These are phyloP conservation scores for Python bivittatus DNA, from an alignment of 2,113 vertebrate species.

Conservation along the genomic window DNA sequence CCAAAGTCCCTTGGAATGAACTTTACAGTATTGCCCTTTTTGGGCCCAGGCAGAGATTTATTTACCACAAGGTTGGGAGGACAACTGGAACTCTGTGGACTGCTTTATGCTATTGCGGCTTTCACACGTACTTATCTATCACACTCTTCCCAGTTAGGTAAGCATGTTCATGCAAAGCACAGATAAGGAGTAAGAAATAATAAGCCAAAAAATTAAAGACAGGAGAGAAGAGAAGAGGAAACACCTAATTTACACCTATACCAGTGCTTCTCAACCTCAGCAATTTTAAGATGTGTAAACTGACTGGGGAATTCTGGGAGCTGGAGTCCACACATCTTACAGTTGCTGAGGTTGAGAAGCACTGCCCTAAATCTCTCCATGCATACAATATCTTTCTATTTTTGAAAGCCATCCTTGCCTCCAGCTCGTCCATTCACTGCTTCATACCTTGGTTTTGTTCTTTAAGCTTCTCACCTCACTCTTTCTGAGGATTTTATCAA, in stretches of 20 bases:
- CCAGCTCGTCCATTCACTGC: neutral
- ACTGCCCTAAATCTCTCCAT: neutral
- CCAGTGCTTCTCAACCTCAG: neutral
- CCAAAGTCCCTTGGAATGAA: neutral
- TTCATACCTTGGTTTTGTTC: neutral
- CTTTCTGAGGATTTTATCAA: neutral
- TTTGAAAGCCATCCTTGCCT: neutral
- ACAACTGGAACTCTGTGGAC: neutral
- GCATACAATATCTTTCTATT: neutral
- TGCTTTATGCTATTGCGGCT: neutral
- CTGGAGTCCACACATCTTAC: neutral
- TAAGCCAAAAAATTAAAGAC: neutral
- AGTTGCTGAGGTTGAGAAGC: neutral
- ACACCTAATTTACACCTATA: neutral
- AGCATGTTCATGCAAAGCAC: neutral
- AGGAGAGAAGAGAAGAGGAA: neutral
- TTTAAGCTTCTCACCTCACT: neutral
- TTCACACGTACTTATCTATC: neutral
- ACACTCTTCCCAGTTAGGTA: neutral
- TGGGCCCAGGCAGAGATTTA: neutral
- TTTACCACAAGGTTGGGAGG: neutral
- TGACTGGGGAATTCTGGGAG: neutral
- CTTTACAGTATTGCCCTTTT: neutral
- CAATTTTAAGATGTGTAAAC: neutral
- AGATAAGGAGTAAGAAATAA: neutral